Evolutionary conservation across 2,797 vertebrate genomes (phyloP).

Genomic region (Anguilla obscura): DNA sequence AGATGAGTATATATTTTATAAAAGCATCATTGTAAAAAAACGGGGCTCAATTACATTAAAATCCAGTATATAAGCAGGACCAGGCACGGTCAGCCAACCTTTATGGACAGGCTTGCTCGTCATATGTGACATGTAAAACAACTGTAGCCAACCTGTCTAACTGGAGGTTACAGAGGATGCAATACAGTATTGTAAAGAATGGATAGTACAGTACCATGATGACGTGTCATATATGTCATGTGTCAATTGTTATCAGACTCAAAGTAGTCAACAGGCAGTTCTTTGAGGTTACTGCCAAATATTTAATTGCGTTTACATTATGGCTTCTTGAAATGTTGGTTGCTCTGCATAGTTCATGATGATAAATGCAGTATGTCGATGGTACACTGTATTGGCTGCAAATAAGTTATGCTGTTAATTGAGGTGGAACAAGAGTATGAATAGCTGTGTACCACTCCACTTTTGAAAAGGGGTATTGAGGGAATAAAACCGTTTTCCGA

Average conservation of each 20-base stretch:
- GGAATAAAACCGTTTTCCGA: not conserved
- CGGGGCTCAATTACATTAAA: too few species aligned
- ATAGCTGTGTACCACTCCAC: not conserved
- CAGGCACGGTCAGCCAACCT: too few species aligned
- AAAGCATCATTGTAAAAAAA: too few species aligned
- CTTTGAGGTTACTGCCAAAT: not conserved
- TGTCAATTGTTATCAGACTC: slow-evolving; percentile 46
- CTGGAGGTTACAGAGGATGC: not conserved
- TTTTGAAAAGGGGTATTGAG: not conserved
- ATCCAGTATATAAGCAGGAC: too few species aligned
- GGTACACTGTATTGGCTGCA: not conserved
- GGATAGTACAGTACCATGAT: slow-evolving; percentile 22
- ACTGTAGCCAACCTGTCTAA: not conserved
- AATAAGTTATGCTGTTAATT: not conserved
- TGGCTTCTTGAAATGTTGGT: not conserved
- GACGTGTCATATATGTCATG: slow-evolving; percentile 3
- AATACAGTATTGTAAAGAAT: not conserved
- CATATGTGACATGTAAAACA: too few species aligned
- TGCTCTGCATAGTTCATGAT: not conserved
- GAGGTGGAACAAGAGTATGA: not conserved
- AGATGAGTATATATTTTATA: too few species aligned
- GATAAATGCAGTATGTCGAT: not conserved
- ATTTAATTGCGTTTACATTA: not conserved
- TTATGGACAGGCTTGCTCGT: too few species aligned
- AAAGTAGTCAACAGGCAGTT: not conserved